These are phyloP conservation scores for Neolamprologus cancellatus DNA, from an alignment of 2,113 vertebrate species.

Conservation along the genomic window DNA sequence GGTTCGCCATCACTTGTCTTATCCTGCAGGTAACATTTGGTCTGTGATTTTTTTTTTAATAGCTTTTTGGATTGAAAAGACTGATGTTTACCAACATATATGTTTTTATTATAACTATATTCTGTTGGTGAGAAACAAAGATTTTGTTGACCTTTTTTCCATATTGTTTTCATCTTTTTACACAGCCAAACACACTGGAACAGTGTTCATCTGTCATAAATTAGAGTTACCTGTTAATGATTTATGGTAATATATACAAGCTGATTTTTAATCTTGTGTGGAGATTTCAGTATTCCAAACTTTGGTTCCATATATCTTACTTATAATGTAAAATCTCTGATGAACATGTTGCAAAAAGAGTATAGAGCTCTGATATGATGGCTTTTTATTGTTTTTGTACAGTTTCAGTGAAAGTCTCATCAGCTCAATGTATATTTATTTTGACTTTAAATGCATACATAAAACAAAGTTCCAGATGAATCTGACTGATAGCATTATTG, in stretches of 20 bases:
- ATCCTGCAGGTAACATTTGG: neutral
- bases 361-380: neutral
- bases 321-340: neutral
- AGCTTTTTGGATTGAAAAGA: neutral
- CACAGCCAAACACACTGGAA: neutral
- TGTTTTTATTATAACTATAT: neutral
- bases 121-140: neutral
- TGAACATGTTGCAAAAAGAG: neutral
- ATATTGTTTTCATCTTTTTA: neutral
- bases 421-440: neutral
- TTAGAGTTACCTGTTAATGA: neutral
- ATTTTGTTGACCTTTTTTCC: neutral
- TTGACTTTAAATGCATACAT: neutral
- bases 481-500: neutral
- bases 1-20: neutral
- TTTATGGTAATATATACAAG: neutral
- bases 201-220: neutral
- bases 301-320: neutral
- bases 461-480: neutral
- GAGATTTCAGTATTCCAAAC: neutral
- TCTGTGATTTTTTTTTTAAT: neutral
- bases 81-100: neutral
- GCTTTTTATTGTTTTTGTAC: neutral
- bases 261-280: neutral
- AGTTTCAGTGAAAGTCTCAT: neutral